Evolutionary conservation across 2,113 vertebrate genomes (phyloP), one percentile per base, ranked within the genome.

Genomic region (Limnothrissa miodon): DNA sequence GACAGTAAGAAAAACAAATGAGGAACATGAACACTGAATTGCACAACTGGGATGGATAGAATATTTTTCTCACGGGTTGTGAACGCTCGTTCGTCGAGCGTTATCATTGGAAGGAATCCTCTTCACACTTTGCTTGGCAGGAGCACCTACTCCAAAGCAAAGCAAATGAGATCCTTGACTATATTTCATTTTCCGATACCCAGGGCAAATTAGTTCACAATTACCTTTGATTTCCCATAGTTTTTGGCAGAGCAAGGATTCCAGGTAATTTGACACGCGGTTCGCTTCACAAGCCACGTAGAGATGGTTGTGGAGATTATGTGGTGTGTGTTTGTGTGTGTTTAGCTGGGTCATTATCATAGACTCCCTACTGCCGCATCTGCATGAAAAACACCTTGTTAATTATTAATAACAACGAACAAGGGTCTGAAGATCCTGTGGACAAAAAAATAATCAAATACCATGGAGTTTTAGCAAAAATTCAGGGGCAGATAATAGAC

Each of bases 281-380:
- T 80, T 42, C 48, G 70, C 45, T 80, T 62, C 53, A 29, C 51
- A 23, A 56, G 19, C 39, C 45, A 33, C 59, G 56, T 59, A 78
- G 79, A 83, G 19, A 81, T 0, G 62, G 45, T 45, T 66, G 59
- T 66, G 59, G n/a, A 25, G n/a, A 25, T 21, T 21, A 25, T 59
- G 56, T 59, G 56, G 4, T 21, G 23, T 59, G 21, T n/a, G 56
- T 59, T 21, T 59, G 56, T 59, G 56, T 59, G 56, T 59, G 56
- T n/a, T 74, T 83, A 46, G 80, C 74, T 44, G 33, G 39, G 81
- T 80, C 39, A 86, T 80, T 86, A 82, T 86, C 81, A 78, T 39
- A 56, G 59, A 74, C 70, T 78, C 59, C 59, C 39, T 15, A 86
- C 87, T 87, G 88, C 84, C 84, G 84, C 84, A 84, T 92, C 92